Conservation (phyloP, 2,888 invertebrate genomes). For the Lamellibrachia columna region DNA sequence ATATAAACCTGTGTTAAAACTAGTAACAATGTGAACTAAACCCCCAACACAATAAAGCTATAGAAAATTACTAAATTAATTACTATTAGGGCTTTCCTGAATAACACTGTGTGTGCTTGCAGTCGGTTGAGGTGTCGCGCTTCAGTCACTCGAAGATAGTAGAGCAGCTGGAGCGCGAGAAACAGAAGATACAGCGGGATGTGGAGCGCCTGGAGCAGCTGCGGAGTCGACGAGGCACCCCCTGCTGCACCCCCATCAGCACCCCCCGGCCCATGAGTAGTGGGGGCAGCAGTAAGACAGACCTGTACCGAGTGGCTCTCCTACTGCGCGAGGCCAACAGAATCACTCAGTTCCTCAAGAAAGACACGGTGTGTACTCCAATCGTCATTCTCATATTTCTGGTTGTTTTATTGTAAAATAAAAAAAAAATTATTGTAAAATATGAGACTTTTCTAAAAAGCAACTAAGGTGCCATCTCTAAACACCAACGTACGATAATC, state of each 20-base stretch:
- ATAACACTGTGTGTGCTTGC: not conserved
- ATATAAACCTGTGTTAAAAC: too few species aligned
- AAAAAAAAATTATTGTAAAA: too few species aligned
- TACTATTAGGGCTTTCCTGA: too few species aligned
- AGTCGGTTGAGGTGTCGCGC: constrained; percentile 31
- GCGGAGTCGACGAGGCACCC: constrained; percentile 22
- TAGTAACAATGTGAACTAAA: too few species aligned
- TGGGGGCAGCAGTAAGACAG: constrained; percentile 26
- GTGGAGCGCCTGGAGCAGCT: constrained; percentile 26
- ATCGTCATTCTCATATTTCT: not conserved
- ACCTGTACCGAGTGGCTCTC: constrained; percentile 48
- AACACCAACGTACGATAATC: too few species aligned
- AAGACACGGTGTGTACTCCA: constrained; percentile 51
- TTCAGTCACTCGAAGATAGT: constrained; percentile 30
- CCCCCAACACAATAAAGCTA: too few species aligned
- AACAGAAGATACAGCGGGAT: constrained; percentile 30
- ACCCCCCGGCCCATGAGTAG: constrained; percentile 18
- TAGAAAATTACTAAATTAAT: too few species aligned
- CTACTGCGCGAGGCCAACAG: constrained; percentile 62
- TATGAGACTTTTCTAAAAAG: too few species aligned
- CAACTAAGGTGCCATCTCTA: too few species aligned
- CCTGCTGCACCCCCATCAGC: constrained; percentile 26
- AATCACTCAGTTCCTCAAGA: constrained; percentile 59
- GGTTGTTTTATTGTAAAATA: not conserved
- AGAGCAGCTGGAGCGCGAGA: constrained; percentile 34